phyloP scores from a whole-genome alignment of 2,888 invertebrate genomes.

The Spodoptera picta region DNA sequence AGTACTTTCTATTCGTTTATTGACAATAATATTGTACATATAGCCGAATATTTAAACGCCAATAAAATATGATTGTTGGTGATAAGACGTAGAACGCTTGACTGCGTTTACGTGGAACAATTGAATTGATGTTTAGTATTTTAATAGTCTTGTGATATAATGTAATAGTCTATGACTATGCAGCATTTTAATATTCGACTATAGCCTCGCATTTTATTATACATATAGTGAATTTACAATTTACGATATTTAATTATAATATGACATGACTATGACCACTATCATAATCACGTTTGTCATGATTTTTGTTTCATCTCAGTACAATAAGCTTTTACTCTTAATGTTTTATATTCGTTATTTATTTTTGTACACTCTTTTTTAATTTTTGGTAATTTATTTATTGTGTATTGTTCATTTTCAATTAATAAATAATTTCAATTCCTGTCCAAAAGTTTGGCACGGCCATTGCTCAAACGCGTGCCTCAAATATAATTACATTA shows the following conservation, averaged over 20 bases:
- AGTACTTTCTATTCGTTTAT: conserved; percentile 64
- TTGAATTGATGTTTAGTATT: too few relatives aligned
- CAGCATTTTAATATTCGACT: conserved; percentile 55
- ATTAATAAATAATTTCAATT: conserved; percentile 73
- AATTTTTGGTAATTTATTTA: conserved; percentile 58
- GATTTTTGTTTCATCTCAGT: conserved; percentile 49
- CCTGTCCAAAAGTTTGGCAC: conserved; percentile 73
- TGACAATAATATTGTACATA: conserved; percentile 48
- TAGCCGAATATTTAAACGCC: conserved; percentile 52
- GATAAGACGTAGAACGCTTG: conserved; percentile 1
- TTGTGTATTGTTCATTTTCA: conserved; percentile 57
- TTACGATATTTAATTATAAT: conserved; percentile 29
- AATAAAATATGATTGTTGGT: background rate
- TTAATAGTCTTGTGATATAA: too few relatives aligned
- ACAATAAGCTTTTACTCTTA: conserved; percentile 58
- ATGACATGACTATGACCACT: conserved; percentile 39
- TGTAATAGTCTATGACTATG: background rate
- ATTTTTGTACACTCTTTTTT: conserved; percentile 71
- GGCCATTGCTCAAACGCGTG: conserved; percentile 57
- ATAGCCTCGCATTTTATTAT: conserved; percentile 37
- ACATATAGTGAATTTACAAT: conserved; percentile 25
- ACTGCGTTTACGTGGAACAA: too few relatives aligned
- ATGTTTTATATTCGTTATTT: conserved; percentile 63
- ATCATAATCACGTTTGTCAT: conserved; percentile 17
- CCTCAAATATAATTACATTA: conserved; percentile 50